Evolutionary conservation across 2,888 invertebrate genomes (phyloP).

Genomic region (Pyrgus malvae): DNA sequence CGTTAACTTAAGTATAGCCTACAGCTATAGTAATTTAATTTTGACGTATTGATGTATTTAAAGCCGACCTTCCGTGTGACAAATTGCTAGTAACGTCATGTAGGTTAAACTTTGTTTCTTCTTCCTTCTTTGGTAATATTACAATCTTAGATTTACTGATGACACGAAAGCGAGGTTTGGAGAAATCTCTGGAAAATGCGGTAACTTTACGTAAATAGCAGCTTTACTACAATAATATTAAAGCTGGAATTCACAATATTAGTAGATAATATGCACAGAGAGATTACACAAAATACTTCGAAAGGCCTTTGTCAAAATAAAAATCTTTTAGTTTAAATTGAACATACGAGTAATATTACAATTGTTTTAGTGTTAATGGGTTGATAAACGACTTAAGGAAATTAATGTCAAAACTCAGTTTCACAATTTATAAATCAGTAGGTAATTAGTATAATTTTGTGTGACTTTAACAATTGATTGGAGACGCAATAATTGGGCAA

Average conservation of each 20-base stretch:
- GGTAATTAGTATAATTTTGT: slow-evolving; percentile 17
- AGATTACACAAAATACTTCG: too few relatives aligned
- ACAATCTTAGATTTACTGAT: not conserved
- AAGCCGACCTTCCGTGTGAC: not conserved
- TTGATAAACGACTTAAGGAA: slow-evolving; percentile 11
- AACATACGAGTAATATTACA: too few relatives aligned
- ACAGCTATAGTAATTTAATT: not conserved
- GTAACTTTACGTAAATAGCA: too few relatives aligned
- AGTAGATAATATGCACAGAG: too few relatives aligned
- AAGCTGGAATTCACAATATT: too few relatives aligned
- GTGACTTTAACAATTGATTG: not conserved
- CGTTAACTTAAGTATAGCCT: not conserved
- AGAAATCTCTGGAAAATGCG: too few relatives aligned
- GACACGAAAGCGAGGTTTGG: too few relatives aligned
- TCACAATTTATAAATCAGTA: slow-evolving; percentile 6
- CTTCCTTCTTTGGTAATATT: not conserved
- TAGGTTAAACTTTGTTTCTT: not conserved
- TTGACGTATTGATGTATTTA: not conserved
- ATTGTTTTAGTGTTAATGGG: slow-evolving; percentile 5
- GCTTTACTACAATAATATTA: too few relatives aligned
- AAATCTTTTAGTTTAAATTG: slow-evolving; percentile 14
- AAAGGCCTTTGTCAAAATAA: too few relatives aligned
- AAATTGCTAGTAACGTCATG: not conserved
- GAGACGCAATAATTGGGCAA: not conserved
- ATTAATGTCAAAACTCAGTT: slow-evolving; percentile 21